A percentile compares a stretch with the other conserved stretches of the same genome.
Conservation (phyloP, 2,113 vertebrate genomes). For the Parotia lawesii region DNA sequence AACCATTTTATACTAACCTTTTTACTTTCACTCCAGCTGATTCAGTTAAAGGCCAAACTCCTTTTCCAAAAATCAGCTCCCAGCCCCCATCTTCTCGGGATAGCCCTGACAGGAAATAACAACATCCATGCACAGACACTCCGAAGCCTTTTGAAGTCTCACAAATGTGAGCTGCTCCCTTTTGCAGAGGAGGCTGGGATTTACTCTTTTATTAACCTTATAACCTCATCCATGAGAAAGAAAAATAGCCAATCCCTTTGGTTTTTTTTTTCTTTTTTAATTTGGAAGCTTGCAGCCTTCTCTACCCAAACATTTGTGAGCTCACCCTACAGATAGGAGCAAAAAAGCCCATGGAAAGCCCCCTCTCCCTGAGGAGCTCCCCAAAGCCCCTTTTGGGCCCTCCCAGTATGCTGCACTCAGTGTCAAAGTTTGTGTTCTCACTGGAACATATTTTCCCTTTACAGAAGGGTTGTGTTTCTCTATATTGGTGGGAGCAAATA, state of each 20-base stretch:
- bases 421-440: background rate
- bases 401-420: background rate
- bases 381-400: background rate
- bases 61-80: background rate
- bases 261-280: background rate
- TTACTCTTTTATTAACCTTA: constrained; percentile 23
- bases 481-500: background rate
- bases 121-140: background rate
- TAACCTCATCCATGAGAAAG: background rate
- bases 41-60: background rate
- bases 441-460: background rate
- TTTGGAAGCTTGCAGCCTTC: background rate
- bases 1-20: background rate
- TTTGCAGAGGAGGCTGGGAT: background rate
- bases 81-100: background rate
- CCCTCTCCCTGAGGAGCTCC: background rate
- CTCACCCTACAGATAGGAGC: background rate
- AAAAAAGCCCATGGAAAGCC: background rate
- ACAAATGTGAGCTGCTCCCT: background rate
- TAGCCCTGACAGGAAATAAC: background rate
- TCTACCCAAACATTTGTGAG: background rate
- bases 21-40: background rate
- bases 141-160: background rate
- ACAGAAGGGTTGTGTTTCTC: background rate
- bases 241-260: background rate